A percentile compares a stretch with the other conserved stretches of the same genome.
Evolutionary conservation across 1,140 invertebrate species (phyloP).

Genomic region (Musca vetustissima): DNA sequence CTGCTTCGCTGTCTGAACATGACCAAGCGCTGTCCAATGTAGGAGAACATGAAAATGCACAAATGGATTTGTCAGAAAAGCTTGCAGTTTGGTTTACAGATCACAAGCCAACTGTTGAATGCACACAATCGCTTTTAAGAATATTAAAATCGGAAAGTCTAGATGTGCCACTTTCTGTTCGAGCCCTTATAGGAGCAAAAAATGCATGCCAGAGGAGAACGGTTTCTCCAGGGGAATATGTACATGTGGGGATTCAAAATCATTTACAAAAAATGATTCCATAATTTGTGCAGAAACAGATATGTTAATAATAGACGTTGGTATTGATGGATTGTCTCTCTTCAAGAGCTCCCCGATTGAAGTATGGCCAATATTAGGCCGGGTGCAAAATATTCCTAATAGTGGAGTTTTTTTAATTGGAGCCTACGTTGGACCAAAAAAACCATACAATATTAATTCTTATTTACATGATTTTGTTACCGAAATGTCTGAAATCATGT

Average conservation of each 20-base stretch:
- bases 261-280: neutral
- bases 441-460: neutral
- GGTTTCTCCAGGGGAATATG: neutral
- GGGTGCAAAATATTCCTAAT: neutral
- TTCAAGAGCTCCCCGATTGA: neutral
- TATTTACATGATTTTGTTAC: neutral
- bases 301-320: neutral
- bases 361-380: conserved; percentile 8
- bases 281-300: neutral
- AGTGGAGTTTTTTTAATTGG: conserved; percentile 20
- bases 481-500: neutral
- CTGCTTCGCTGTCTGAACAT: no score
- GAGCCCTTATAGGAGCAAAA: neutral
- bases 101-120: neutral
- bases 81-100: neutral
- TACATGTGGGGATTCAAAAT: neutral
- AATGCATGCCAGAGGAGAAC: neutral
- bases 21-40: no score
- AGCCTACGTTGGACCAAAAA: conserved; percentile 3
- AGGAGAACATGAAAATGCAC: no score
- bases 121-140: neutral
- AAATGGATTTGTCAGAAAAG: neutral
- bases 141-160: neutral
- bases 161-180: neutral
- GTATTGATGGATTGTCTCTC: no score